Evolutionary conservation across 2,113 vertebrate genomes (phyloP).

Genomic region (Siniperca chuatsi): DNA sequence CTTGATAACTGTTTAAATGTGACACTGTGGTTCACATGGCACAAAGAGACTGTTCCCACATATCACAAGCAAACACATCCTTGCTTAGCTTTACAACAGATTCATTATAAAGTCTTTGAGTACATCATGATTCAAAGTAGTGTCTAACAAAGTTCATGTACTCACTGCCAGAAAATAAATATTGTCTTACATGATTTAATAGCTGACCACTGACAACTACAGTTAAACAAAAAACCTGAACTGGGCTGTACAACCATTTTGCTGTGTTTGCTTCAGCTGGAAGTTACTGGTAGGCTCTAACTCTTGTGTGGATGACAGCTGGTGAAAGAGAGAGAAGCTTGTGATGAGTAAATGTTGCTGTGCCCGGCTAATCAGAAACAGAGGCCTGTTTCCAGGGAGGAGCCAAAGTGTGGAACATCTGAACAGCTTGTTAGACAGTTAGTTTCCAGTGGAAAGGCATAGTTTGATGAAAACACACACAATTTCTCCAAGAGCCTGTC

Average conservation of each 20-base stretch:
- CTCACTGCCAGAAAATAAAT: background rate
- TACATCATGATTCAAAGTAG: background rate
- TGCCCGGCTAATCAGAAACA: conserved; percentile 69
- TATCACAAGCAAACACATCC: conserved; percentile 8
- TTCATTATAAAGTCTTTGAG: conserved; percentile 4
- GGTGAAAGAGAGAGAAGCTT: conserved; percentile 36
- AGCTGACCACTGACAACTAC: background rate
- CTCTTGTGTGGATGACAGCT: conserved; percentile 36
- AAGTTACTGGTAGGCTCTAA: conserved; percentile 19
- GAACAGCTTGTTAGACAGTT: conserved; percentile 48
- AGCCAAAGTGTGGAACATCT: conserved; percentile 60
- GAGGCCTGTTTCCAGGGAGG: conserved; percentile 69
- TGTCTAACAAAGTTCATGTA: background rate
- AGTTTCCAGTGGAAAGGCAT: conserved; percentile 55
- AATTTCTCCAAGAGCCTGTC: background rate
- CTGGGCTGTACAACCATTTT: background rate
- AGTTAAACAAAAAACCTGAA: background rate
- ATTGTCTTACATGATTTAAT: background rate
- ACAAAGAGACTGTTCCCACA: conserved; percentile 46
- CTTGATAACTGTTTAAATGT: conserved; percentile 48
- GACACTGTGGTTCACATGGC: conserved; percentile 43
- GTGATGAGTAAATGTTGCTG: conserved; percentile 46
- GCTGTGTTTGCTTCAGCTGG: conserved; percentile 17
- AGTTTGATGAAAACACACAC: conserved; percentile 26
- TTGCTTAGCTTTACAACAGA: background rate